phyloP scores from a whole-genome alignment of 2,113 vertebrate species.

The Telmatochromis sp. region DNA sequence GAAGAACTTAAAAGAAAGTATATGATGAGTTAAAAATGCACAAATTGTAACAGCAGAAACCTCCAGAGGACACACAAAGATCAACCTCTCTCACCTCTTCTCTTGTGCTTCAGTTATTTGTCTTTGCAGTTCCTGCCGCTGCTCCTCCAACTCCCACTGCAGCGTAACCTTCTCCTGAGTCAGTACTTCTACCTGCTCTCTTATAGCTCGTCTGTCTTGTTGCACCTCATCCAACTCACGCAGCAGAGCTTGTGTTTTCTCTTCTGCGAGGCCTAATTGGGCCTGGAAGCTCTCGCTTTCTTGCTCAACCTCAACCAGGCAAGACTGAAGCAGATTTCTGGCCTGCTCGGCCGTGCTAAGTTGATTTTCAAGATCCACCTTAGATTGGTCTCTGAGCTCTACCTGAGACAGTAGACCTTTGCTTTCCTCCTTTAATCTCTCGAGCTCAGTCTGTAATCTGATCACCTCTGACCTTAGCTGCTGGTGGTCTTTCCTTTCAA shows the following conservation, averaged over 20 bases:
- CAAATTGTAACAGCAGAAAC: background rate
- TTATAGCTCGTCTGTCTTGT: slow-evolving; percentile 17
- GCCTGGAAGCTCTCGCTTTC: background rate
- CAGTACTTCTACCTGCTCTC: slow-evolving; percentile 34
- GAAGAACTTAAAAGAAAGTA: slow-evolving; percentile 15
- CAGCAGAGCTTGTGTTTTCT: background rate
- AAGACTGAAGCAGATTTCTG: slow-evolving; percentile 1
- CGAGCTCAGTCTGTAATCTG: slow-evolving; percentile 10
- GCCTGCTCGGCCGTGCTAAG: background rate
- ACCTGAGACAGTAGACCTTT: slow-evolving; percentile 31
- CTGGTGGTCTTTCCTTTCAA: slow-evolving; percentile 32
- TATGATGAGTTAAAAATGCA: background rate
- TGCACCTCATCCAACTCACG: slow-evolving; percentile 1
- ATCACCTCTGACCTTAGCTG: slow-evolving; percentile 29
- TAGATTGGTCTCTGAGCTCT: slow-evolving; percentile 7
- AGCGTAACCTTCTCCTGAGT: slow-evolving; percentile 60
- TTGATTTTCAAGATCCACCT: background rate
- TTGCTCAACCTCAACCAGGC: slow-evolving; percentile 1
- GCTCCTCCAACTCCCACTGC: slow-evolving; percentile 69
- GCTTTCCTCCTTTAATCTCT: slow-evolving; percentile 2
- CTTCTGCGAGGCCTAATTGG: slow-evolving; percentile 8
- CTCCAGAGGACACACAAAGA: background rate
- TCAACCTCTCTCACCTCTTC: slow-evolving; percentile 63
- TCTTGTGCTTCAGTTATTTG: slow-evolving; percentile 59
- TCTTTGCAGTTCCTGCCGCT: slow-evolving; percentile 63